Base-by-base conservation (phyloP, 2,113 vertebrate genomes). In the Trachemys scripta region DNA sequence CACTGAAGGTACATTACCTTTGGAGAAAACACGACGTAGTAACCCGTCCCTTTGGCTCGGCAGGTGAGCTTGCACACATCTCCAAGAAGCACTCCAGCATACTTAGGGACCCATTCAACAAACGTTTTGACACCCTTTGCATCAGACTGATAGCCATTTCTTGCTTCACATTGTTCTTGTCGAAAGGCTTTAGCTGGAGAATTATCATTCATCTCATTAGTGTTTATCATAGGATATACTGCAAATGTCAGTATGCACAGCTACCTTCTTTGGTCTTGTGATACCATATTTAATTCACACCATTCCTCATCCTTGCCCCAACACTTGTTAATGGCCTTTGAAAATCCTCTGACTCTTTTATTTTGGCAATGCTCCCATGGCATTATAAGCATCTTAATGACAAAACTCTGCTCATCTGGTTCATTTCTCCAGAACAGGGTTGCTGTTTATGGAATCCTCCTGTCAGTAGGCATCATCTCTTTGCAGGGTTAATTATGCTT, bases 31-130 rank as follows among this genome's bases (percentile, higher is more conserved):
- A 99, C 99, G 47, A 99, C 99, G 0, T 99, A 99, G 97, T 99
- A 99, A 20, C 99, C 99, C 0, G 99, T 99, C 92, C 99, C 99
- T 97, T 99, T 99, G n/a, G 99, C 99, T 95, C 99, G 98, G 97
- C 99, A 99, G 88, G 99, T 99, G 54, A 99, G 98, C 96, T 99
- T 99, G 98, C 99, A 99, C 85, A 99, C 98, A 0, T 99, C 99
- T 90, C 98, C 99, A 0, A 99, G 99, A 78, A 99, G 98, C 12
- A 99, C 98, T 5, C 99, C 99, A 7, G 99, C 99, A 1, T 99
- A 99, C 94, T 99, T 99, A 5, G 99, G 99, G 57, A 99, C 98
- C 99, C 99, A 99, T 93, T 99, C 99, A 76, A 99, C 99, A 75
- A 99, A 99, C 0, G 99, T 99, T 98, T 99, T 99, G 85, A 99